phyloP scores from a whole-genome alignment of 2,113 vertebrate species.

The Copsychus sechellarum region DNA sequence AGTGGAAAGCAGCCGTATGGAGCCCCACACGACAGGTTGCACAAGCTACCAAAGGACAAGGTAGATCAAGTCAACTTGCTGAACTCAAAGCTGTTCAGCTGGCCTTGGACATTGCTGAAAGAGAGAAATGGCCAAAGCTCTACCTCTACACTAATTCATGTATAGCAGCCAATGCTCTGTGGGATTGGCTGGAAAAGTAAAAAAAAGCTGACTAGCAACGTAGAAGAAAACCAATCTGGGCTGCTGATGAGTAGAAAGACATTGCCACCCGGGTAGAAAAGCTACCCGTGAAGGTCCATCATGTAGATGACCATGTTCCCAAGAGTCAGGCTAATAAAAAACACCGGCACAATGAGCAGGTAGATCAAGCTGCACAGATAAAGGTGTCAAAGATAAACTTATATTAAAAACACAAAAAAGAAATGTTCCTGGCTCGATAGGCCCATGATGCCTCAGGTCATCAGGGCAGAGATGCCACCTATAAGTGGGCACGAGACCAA shows the following conservation, averaged over 20 bases:
- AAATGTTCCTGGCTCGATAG: not conserved
- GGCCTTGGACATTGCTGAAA: too few relatives aligned
- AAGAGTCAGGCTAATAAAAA: not conserved
- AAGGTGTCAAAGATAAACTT: not conserved
- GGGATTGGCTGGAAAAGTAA: too few relatives aligned
- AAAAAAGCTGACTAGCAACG: too few relatives aligned
- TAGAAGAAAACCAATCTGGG: not conserved
- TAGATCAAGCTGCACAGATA: not conserved
- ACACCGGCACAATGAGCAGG: not conserved
- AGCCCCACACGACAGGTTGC: too few relatives aligned
- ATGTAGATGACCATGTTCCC: not conserved
- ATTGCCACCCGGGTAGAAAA: not conserved
- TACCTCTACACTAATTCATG: too few relatives aligned
- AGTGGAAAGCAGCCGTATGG: too few relatives aligned
- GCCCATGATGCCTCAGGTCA: not conserved
- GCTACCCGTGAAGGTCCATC: not conserved
- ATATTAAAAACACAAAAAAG: not conserved
- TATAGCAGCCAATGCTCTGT: too few relatives aligned
- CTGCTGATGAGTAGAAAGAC: not conserved
- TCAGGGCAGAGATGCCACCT: not conserved
- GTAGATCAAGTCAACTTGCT: too few relatives aligned
- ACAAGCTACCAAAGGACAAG: too few relatives aligned
- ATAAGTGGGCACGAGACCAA: not conserved
- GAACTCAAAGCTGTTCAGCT: too few relatives aligned
- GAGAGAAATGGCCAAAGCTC: too few relatives aligned